Percentiles rank a stretch among this genome's conserved stretches.
phyloP scores from a whole-genome alignment of 2,888 invertebrate genomes.

The Podotricha telesiphe region DNA sequence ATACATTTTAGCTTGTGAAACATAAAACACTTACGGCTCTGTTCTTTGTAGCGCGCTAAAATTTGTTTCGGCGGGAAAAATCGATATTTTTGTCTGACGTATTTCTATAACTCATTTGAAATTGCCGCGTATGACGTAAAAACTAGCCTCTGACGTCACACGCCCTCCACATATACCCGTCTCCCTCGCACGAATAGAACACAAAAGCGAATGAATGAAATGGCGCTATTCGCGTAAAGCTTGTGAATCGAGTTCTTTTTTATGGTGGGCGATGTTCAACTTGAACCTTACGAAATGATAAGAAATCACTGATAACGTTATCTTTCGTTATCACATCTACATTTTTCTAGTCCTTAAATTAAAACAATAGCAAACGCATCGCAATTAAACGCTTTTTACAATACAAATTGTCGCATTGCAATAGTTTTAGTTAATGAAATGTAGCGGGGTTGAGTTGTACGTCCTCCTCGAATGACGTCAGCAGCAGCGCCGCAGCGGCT shows the following conservation, averaged over 20 bases:
- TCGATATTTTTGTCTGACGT: constrained; percentile 74
- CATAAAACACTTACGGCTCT: constrained; percentile 2
- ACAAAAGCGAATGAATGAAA: constrained; percentile 65
- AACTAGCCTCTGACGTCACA: constrained; percentile 68
- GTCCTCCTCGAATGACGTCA: constrained; percentile 76
- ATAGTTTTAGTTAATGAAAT: constrained; percentile 72
- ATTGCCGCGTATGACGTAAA: constrained; percentile 82
- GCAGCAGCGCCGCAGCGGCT: constrained; percentile 67
- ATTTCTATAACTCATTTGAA: constrained; percentile 70
- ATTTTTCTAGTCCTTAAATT: constrained; percentile 48
- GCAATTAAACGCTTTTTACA: constrained; percentile 34
- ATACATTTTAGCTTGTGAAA: background rate
- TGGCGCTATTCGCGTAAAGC: constrained; percentile 62
- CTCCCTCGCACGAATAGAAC: constrained; percentile 57
- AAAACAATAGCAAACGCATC: constrained; percentile 42
- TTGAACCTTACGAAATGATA: constrained; percentile 64
- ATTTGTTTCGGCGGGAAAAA: constrained; percentile 54
- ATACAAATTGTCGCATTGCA: constrained; percentile 36
- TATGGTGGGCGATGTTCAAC: constrained; percentile 66
- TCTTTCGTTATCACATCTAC: constrained; percentile 35
- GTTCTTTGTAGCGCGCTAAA: constrained; percentile 29
- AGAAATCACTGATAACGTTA: constrained; percentile 64
- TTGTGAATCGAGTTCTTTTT: constrained; percentile 79
- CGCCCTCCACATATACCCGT: constrained; percentile 50
- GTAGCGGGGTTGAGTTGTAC: constrained; percentile 62